Conservation (phyloP, 2,888 invertebrate genomes). For the Drosophila longiperda region DNA sequence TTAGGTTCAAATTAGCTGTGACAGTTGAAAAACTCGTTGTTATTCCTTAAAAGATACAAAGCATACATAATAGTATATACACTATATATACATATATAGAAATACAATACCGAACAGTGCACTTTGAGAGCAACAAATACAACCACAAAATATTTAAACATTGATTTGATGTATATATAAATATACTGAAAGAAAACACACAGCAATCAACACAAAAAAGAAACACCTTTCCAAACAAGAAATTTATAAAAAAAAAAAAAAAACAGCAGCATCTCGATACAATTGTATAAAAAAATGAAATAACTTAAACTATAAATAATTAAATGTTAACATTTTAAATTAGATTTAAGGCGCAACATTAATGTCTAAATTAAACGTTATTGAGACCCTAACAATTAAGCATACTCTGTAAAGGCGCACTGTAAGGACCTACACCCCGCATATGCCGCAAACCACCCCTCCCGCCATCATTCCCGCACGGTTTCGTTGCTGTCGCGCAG, state of each 20-base stretch:
- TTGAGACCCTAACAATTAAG: slow-evolving; percentile 29
- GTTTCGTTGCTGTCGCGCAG: slow-evolving; percentile 6
- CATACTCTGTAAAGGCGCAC: slow-evolving; percentile 19
- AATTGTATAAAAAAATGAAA: slow-evolving; percentile 53
- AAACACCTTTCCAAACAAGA: slow-evolving; percentile 22
- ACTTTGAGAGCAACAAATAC: slow-evolving; percentile 24
- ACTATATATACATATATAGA: neutral
- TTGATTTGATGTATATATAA: slow-evolving; percentile 9
- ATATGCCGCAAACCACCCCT: neutral
- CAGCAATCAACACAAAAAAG: slow-evolving; percentile 14
- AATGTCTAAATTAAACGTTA: slow-evolving; percentile 73
- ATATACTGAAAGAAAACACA: slow-evolving; percentile 24
- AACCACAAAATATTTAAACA: slow-evolving; percentile 9
- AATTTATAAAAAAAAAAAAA: slow-evolving; percentile 14
- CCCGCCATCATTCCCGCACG: neutral
- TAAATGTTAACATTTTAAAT: slow-evolving; percentile 75
- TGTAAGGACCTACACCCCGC: neutral
- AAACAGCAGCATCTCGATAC: slow-evolving; percentile 5
- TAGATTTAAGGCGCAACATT: slow-evolving; percentile 68
- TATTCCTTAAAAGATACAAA: slow-evolving; percentile 16
- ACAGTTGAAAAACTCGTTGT: slow-evolving; percentile 59
- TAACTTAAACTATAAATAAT: slow-evolving; percentile 42
- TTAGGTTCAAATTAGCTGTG: slow-evolving; percentile 73
- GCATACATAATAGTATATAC: slow-evolving; percentile 4
- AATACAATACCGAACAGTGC: slow-evolving; percentile 28